Base-by-base conservation (phyloP, 2,113 vertebrate genomes). In the Sylvietta virens region DNA sequence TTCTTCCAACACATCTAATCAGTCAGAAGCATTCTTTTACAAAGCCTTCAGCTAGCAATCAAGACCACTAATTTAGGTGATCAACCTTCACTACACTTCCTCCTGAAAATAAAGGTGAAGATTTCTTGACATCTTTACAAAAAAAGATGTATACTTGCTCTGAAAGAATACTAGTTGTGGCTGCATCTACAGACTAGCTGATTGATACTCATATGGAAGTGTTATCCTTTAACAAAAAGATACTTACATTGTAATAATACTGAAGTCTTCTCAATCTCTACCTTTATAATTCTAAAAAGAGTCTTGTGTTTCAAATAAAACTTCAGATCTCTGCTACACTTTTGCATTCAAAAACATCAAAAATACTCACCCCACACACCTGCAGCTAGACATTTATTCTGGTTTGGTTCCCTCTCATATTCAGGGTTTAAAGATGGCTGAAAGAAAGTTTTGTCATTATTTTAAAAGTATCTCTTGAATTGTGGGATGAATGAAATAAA, bases 361-460 rank as follows among this genome's bases (percentile, higher is more conserved):
- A 88, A 87, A 47, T 81, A 98, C 98, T 98, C 95, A 98, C 98
- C 98, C 98, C 98, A 98, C 35, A 98, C 98, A 95, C 98, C 97
- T 48, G 97, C 96, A 95, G 98, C 94, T 94, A 96, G 96, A 88
- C 98, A 98, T 95, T 97, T 98, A 93, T 96, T 98, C 94, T 98
- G 98, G 94, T 97, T 98, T 96, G 96, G 91, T 90, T 98, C 97
- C 88, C 96, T 97, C 84, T 98, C 98, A 91, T 97, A 97, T 69
- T 98, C 97, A 89, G 98, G 98, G 88, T 98, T 98, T 96, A 98
- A 94, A 88, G 98, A 98, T 3, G 98, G 98, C 98, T 98, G 72
- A 78, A 98, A 97, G 10, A 78, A 92, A 91, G 58, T 66, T 90
- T 66, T 23, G 67, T 30, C 21, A 62, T 50, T 45, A 70, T 64